Conservation (phyloP, 2,113 vertebrate genomes). For the Cygnus buccinator region DNA sequence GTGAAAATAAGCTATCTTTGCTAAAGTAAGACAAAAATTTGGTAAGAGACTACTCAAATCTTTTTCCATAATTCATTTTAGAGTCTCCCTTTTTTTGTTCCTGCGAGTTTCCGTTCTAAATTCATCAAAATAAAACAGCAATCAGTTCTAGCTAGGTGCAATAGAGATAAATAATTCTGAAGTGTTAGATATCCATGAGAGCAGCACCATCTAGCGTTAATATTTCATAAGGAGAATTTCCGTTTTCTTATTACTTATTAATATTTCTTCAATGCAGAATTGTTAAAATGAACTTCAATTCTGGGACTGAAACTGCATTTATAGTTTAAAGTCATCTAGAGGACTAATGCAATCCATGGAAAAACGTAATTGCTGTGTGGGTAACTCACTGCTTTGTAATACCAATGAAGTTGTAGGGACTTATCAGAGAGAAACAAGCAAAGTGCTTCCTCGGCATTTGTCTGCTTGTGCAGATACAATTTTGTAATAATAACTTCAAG, state of each 20-base stretch:
- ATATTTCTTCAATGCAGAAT: not conserved
- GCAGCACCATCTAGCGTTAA: slow-evolving; percentile 78
- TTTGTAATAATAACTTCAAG: not conserved
- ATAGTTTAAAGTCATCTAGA: not conserved
- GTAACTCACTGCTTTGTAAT: not conserved
- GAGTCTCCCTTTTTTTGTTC: not conserved
- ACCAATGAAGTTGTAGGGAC: not conserved
- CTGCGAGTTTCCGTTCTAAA: not conserved
- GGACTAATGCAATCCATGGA: not conserved
- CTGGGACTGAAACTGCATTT: not conserved
- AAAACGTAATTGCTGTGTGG: not conserved
- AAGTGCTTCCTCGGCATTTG: not conserved
- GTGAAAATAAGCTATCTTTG: not conserved
- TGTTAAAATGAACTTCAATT: not conserved
- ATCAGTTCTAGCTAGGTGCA: not conserved
- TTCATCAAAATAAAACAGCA: not conserved
- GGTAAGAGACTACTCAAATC: not conserved
- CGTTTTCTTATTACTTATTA: not conserved
- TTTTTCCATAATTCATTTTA: not conserved
- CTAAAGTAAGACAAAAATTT: not conserved
- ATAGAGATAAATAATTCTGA: not conserved
- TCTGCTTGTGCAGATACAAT: not conserved
- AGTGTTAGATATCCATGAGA: slow-evolving; percentile 26
- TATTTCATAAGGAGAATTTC: not conserved
- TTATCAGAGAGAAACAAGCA: not conserved